Evolutionary conservation across 1,140 invertebrate species (phyloP).

Genomic region (Homalodisca vitripennis): DNA sequence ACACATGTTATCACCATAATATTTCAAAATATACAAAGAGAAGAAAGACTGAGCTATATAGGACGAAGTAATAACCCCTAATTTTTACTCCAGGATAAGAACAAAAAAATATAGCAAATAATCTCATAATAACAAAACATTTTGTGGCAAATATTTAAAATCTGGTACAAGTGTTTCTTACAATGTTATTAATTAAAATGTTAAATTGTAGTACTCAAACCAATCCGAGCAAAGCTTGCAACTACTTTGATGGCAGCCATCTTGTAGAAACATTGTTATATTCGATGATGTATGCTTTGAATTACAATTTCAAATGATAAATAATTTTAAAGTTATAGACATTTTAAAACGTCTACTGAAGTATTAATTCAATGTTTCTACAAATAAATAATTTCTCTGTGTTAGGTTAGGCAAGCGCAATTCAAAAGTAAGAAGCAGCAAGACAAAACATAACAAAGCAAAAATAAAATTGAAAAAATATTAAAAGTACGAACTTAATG

Average conservation of each 20-base stretch:
- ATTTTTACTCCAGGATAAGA: no score
- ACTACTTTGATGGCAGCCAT: not conserved
- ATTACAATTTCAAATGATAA: no score
- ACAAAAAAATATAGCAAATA: no score
- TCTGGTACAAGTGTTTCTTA: slow-evolving; percentile 23
- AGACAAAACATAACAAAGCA: not conserved
- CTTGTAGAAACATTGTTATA: not conserved
- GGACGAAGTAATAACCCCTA: no score
- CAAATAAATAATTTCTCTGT: no score
- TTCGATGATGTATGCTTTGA: no score
- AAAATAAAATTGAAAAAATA: not conserved
- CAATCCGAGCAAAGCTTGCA: slow-evolving; percentile 13
- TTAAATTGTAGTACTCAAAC: not conserved
- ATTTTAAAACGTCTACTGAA: not conserved
- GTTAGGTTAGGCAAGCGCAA: no score
- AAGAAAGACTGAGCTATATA: no score
- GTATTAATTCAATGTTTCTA: not conserved
- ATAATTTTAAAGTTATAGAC: not conserved
- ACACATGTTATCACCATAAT: no score
- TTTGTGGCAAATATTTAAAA: not conserved
- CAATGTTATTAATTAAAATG: not conserved
- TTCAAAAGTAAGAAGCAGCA: slow-evolving; percentile 19
- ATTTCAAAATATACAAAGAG: no score
- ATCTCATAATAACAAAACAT: no score
- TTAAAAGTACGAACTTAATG: not conserved